Percentiles rank a stretch among this genome's conserved stretches.
Evolutionary conservation across 2,797 vertebrate genomes (phyloP).

Genomic region (Helicolenus hilgendorfi): DNA sequence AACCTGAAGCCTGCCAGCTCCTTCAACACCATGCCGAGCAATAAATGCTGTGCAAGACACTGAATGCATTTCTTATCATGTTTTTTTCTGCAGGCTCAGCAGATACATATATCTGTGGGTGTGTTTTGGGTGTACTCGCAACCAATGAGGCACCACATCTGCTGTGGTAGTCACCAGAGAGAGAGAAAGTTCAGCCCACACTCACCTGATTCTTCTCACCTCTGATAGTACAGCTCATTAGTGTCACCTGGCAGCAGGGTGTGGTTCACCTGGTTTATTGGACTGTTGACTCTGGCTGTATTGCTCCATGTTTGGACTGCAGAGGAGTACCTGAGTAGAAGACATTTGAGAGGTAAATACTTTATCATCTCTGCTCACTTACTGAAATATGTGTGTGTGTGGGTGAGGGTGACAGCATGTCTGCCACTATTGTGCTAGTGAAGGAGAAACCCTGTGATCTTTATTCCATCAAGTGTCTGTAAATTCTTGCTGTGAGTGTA

Average conservation of each 20-base stretch:
- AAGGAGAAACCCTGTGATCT: no score
- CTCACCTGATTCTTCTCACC: constrained; percentile 10
- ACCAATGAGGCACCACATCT: neutral
- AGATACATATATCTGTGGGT: neutral
- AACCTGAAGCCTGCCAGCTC: neutral
- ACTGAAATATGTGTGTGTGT: no score
- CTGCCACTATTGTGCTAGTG: no score
- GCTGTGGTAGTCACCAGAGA: neutral
- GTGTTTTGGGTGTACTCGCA: neutral
- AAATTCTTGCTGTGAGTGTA: neutral
- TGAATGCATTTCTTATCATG: neutral
- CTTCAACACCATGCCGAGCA: neutral
- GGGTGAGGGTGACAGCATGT: no score
- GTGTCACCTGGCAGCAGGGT: neutral
- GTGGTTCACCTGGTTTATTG: neutral
- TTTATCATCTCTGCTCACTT: no score
- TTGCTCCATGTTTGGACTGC: neutral
- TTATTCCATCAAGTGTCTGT: neutral
- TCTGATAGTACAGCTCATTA: neutral
- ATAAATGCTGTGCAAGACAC: neutral
- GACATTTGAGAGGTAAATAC: neutral
- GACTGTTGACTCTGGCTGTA: no score
- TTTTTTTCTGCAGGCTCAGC: neutral
- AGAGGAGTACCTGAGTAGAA: neutral
- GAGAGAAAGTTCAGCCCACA: neutral